Percentiles rank a stretch among this genome's conserved stretches.
Evolutionary conservation across 2,797 vertebrate species (phyloP).

Genomic region (Helostoma temminkii): DNA sequence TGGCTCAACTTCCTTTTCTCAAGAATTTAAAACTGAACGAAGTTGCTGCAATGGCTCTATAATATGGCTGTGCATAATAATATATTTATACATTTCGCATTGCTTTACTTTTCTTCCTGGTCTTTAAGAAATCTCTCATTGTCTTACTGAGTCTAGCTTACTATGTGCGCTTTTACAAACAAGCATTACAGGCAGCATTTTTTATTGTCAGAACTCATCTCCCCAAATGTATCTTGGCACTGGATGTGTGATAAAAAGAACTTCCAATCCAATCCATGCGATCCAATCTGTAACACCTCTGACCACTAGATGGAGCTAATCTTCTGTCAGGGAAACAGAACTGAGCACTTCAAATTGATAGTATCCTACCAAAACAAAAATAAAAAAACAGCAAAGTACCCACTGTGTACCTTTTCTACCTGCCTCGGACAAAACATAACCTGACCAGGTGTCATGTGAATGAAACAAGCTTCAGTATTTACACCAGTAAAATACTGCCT

Average conservation of each 20-base stretch:
- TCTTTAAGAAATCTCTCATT: not conserved
- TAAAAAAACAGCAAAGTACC: constrained; percentile 23
- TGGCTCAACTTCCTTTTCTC: constrained; percentile 69
- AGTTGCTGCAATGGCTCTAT: constrained; percentile 21
- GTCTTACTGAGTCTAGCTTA: constrained; percentile 5
- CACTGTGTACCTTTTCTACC: constrained; percentile 26
- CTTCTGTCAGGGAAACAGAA: constrained; percentile 28
- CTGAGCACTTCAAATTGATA: constrained; percentile 22
- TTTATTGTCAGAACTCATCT: not conserved
- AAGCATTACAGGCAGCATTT: not conserved
- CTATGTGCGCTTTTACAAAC: constrained; percentile 36
- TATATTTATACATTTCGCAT: not conserved
- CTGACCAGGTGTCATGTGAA: constrained; percentile 10
- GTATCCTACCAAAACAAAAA: not conserved
- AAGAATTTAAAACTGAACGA: constrained; percentile 34
- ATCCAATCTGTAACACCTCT: not conserved
- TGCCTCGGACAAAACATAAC: constrained; percentile 6
- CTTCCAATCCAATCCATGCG: not conserved
- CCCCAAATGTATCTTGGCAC: not conserved
- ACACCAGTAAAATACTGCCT: constrained; percentile 45
- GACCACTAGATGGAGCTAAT: constrained; percentile 71
- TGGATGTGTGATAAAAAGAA: not conserved
- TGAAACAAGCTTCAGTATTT: constrained; percentile 34
- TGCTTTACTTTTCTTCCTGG: not conserved
- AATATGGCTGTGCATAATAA: constrained; percentile 17